phyloP scores from a whole-genome alignment of 1,140 invertebrate species.

The Drosophila kikkawai region DNA sequence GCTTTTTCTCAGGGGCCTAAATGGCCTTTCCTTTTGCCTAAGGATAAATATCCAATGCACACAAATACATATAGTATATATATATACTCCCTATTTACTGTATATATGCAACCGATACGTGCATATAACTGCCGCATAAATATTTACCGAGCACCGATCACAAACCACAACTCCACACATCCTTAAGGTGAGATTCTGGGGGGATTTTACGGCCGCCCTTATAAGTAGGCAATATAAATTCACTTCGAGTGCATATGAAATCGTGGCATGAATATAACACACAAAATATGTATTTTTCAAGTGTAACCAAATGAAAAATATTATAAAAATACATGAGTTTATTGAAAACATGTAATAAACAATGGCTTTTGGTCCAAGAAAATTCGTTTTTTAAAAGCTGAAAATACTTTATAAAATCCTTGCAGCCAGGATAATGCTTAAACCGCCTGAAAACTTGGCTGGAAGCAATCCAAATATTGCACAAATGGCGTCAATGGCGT shows the following conservation, averaged over 20 bases:
- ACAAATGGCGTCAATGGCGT: slow-evolving; percentile 28
- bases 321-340: not conserved
- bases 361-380: not conserved
- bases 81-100: not conserved
- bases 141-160: slow-evolving; percentile 20
- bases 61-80: not conserved
- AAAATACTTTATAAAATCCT: not conserved
- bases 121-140: slow-evolving; percentile 26
- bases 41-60: slow-evolving; percentile 25
- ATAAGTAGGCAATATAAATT: slow-evolving; percentile 54
- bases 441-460: slow-evolving; percentile 6
- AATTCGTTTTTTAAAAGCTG: not conserved
- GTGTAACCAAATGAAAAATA: not conserved
- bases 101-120: slow-evolving; percentile 18
- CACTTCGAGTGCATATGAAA: slow-evolving; percentile 34
- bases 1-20: slow-evolving; percentile 45
- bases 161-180: not conserved
- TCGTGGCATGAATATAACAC: slow-evolving; percentile 18
- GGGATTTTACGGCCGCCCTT: slow-evolving; percentile 15
- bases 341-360: not conserved
- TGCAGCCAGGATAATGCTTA: not conserved
- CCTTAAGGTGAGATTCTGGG: slow-evolving; percentile 15
- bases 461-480: slow-evolving; percentile 36
- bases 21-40: slow-evolving; percentile 17
- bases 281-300: slow-evolving; percentile 2